Evolutionary conservation across 2,113 vertebrate genomes (phyloP).

Genomic region (Campylorhamphus procurvoides): DNA sequence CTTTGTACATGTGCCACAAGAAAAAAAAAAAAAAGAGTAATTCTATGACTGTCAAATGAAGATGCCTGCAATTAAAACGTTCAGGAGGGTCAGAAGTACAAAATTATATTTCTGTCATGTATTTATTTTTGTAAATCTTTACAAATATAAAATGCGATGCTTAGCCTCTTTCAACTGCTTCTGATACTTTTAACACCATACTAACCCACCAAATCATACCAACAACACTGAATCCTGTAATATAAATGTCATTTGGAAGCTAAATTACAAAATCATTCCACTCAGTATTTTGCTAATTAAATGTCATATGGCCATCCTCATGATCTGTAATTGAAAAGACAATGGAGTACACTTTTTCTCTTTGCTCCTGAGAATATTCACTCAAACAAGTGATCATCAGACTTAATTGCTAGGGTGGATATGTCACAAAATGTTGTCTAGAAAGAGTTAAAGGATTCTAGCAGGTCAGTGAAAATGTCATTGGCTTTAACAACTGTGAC

Average conservation of each 20-base stretch:
- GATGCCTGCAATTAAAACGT: not conserved
- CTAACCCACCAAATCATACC: not conserved
- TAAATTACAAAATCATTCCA: not conserved
- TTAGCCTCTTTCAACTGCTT: not conserved
- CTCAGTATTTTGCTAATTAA: not conserved
- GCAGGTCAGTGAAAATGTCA: constrained; percentile 25
- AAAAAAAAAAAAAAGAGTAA: not conserved
- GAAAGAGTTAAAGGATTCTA: constrained; percentile 53
- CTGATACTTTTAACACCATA: not conserved
- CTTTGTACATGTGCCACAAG: not conserved
- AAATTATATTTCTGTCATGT: not conserved
- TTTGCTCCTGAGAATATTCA: not conserved
- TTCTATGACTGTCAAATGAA: not conserved
- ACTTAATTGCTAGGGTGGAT: constrained; percentile 22
- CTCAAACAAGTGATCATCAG: not conserved
- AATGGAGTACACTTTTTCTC: not conserved
- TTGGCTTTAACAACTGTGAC: constrained; percentile 26
- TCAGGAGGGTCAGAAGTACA: not conserved
- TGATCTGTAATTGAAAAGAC: not conserved
- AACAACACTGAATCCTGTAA: not conserved
- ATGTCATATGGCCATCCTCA: not conserved
- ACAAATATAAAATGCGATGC: not conserved
- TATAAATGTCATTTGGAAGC: not conserved
- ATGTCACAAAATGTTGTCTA: constrained; percentile 23
- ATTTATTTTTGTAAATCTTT: not conserved